phyloP scores from a whole-genome alignment of 2,888 invertebrate genomes.

The Gari tellinella region DNA sequence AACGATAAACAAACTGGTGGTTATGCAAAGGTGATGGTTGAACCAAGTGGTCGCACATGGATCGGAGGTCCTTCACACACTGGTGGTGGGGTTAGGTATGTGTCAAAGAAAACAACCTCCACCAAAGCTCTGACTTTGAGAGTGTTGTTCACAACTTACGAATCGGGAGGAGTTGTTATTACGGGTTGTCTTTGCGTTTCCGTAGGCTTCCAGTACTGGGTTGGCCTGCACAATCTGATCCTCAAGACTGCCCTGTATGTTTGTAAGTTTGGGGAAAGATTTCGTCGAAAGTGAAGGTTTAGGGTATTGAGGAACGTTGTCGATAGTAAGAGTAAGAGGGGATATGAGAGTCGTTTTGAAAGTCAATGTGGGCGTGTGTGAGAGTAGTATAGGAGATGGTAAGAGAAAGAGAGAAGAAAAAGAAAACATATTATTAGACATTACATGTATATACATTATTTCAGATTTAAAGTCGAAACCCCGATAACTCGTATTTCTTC shows the following conservation, averaged over 20 bases:
- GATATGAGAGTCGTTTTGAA: neutral
- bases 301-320: neutral
- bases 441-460: too few species aligned
- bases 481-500: too few species aligned
- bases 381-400: constrained; percentile 5
- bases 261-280: constrained; percentile 8
- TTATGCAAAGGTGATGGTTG: too few species aligned
- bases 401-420: constrained; percentile 24
- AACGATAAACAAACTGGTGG: too few species aligned
- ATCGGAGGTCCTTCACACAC: too few species aligned
- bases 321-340: neutral
- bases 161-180: constrained; percentile 99
- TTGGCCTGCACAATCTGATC: constrained; percentile 99
- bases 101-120: too few species aligned
- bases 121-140: too few species aligned
- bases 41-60: too few species aligned
- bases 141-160: constrained; percentile 90
- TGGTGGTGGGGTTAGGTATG: too few species aligned
- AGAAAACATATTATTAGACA: constrained; percentile 13
- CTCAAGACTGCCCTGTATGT: constrained; percentile 87
- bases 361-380: constrained; percentile 8
- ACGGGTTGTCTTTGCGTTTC: constrained; percentile 86
- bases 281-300: neutral
- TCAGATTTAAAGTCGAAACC: too few species aligned
- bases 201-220: constrained; percentile 84